These are phyloP conservation scores for Campoletis sonorensis DNA, from an alignment of 1,140 invertebrate genomes.

Conservation along the genomic window DNA sequence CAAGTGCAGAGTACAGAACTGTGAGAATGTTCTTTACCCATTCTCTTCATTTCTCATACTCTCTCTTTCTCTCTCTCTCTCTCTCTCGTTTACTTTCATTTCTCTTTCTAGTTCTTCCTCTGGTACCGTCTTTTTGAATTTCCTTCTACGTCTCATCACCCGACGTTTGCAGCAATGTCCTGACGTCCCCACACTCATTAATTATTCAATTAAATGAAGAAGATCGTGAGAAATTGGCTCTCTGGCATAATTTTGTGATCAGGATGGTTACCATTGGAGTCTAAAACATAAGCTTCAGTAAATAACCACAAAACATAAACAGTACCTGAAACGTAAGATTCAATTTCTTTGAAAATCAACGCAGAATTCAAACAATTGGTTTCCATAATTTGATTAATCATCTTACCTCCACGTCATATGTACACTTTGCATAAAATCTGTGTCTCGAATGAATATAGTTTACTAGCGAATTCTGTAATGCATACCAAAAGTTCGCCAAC, in stretches of 20 bases:
- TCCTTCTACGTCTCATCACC: slow-evolving; percentile 3
- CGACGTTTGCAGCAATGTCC: not conserved
- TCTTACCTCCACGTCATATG: too few relatives aligned
- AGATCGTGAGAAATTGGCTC: not conserved
- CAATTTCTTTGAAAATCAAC: too few relatives aligned
- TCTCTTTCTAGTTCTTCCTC: not conserved
- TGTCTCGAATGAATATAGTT: not conserved
- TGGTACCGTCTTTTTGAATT: not conserved
- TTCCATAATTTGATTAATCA: too few relatives aligned
- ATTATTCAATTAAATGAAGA: slow-evolving; percentile 55
- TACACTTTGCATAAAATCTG: too few relatives aligned
- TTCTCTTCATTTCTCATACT: not conserved
- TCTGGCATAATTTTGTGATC: not conserved
- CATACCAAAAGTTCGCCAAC: slow-evolving; percentile 22
- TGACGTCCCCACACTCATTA: slow-evolving; percentile 29
- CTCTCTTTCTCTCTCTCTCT: not conserved
- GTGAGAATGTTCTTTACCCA: slow-evolving; percentile 13
- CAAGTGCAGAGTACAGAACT: not conserved
- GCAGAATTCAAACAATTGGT: too few relatives aligned
- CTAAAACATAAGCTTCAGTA: too few relatives aligned
- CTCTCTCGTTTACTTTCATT: too few relatives aligned
- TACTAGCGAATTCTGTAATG: slow-evolving; percentile 13
- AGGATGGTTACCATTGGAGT: too few relatives aligned
- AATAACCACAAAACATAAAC: too few relatives aligned
- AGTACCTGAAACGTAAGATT: too few relatives aligned